Conservation (phyloP, 2,888 invertebrate genomes). For the Ferdinandea cuprea region DNA sequence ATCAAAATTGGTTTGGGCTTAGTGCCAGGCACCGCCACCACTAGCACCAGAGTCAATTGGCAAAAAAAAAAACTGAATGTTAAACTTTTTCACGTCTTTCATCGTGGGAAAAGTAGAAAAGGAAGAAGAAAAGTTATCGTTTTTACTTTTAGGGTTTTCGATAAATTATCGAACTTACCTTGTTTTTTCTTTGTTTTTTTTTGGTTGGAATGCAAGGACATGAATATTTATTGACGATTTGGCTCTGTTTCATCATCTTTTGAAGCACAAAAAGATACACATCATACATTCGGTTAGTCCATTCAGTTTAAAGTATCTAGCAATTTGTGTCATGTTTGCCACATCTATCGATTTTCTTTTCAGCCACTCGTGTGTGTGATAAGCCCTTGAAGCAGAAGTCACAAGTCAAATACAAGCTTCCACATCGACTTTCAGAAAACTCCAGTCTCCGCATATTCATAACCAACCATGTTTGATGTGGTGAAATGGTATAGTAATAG, state of each 20-base stretch:
- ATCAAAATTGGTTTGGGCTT: slow-evolving; percentile 66
- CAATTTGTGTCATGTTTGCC: background rate
- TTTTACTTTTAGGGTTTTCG: background rate
- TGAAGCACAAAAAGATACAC: too few relatives aligned
- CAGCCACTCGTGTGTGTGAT: background rate
- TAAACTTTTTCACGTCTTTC: background rate
- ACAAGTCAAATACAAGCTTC: slow-evolving; percentile 19
- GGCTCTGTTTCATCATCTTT: too few relatives aligned
- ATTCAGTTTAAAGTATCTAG: background rate
- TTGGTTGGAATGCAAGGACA: too few relatives aligned
- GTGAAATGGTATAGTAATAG: slow-evolving; percentile 20
- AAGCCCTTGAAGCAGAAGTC: background rate
- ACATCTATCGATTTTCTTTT: slow-evolving; percentile 7
- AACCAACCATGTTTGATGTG: slow-evolving; percentile 26
- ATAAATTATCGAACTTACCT: background rate
- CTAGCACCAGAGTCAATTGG: background rate
- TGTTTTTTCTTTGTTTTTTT: background rate
- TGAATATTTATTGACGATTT: too few relatives aligned
- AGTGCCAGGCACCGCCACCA: slow-evolving; percentile 54
- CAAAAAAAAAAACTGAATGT: background rate
- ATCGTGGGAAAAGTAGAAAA: background rate
- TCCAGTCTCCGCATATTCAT: slow-evolving; percentile 22
- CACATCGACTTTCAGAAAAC: background rate
- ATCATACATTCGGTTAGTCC: too few relatives aligned
- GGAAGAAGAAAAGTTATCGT: background rate